Base-by-base conservation (phyloP, 2,113 vertebrate genomes). In the Sinocyclocheilus grahami region DNA sequence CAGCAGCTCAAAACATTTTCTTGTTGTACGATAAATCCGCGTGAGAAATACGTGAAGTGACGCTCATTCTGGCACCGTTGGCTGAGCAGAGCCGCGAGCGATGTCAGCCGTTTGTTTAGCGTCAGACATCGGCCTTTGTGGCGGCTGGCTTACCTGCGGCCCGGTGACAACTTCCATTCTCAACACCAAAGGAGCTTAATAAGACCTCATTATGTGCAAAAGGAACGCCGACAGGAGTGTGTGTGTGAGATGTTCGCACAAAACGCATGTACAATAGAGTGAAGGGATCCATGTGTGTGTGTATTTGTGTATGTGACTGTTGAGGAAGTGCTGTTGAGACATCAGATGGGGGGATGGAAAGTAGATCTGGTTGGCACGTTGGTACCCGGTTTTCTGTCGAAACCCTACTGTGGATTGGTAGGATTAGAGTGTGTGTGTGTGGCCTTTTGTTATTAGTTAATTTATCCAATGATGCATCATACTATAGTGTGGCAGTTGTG, bases 261-360 rank as follows among this genome's bases (percentile, higher is more conserved):
- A 93, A 92, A 92, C 92, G 87, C 89, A 88, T 86, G 87, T 91
- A 93, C 94, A 95, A 94, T 92, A 90, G 88, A 90, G 91, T 92
- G 90, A 93, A 90, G 88, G 88, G 91, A 92, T 93, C 90, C 83
- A 82, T 89, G 90, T 90, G 91, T 87, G 91, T 88, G 67, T 63
- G 91, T 76, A 93, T 78, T 85, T 24, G 92, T 88, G 90, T 85
- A 87, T 86, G 87, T 93, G 94, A 94, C 92, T 92, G 92, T 75
- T 81, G 84, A 90, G 90, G 90, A 92, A 93, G 91, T 94, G 93
- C 90, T 91, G 88, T 39, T 78, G 20, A 85, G 63, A 69, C 37
- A 58, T 82, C 58, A 53, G 20, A 5, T 13, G 5, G 55, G 69
- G 71, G 27, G 27, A 75, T 16, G 83, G 63, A 58, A 63, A 72